These are phyloP conservation scores for Microdon myrmicae DNA, from an alignment of 2,888 invertebrate species.

Conservation along the genomic window DNA sequence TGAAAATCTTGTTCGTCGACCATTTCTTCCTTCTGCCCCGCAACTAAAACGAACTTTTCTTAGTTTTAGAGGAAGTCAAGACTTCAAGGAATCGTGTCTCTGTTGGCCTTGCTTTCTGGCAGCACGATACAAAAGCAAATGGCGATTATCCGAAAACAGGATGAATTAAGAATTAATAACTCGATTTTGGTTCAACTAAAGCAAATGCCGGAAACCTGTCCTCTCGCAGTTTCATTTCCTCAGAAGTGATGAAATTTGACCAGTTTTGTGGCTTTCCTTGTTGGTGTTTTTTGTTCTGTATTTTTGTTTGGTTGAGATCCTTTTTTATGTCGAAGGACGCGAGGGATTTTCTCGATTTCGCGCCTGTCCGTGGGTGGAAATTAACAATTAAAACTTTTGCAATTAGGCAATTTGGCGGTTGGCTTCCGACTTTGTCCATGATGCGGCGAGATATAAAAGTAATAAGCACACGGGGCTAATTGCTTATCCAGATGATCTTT, in stretches of 20 bases:
- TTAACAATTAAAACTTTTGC: constrained; percentile 51
- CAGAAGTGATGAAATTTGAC: constrained; percentile 27
- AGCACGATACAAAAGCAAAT: constrained; percentile 21
- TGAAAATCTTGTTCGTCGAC: too few species aligned
- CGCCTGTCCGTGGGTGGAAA: constrained; percentile 21
- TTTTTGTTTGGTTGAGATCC: constrained; percentile 7
- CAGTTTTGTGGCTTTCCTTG: too few species aligned
- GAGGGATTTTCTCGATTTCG: too few species aligned
- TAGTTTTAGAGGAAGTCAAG: constrained; percentile 9
- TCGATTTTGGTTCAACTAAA: constrained; percentile 43
- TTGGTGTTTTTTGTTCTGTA: constrained; percentile 7
- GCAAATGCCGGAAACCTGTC: constrained; percentile 18
- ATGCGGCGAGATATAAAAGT: constrained; percentile 32
- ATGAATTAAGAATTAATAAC: constrained; percentile 52
- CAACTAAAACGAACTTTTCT: too few species aligned
- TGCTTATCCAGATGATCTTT: constrained; percentile 51
- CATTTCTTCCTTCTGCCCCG: too few species aligned
- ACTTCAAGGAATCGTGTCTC: constrained; percentile 25
- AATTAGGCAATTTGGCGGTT: constrained; percentile 50
- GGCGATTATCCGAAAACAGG: constrained; percentile 48
- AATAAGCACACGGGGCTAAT: constrained; percentile 50
- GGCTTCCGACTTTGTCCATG: constrained; percentile 40
- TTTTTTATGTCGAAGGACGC: constrained; percentile 2
- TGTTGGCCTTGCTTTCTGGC: constrained; percentile 11
- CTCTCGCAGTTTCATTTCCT: constrained; percentile 13